Evolutionary conservation across 2,113 vertebrate species (phyloP).

Genomic region (Pseudonaja textilis): DNA sequence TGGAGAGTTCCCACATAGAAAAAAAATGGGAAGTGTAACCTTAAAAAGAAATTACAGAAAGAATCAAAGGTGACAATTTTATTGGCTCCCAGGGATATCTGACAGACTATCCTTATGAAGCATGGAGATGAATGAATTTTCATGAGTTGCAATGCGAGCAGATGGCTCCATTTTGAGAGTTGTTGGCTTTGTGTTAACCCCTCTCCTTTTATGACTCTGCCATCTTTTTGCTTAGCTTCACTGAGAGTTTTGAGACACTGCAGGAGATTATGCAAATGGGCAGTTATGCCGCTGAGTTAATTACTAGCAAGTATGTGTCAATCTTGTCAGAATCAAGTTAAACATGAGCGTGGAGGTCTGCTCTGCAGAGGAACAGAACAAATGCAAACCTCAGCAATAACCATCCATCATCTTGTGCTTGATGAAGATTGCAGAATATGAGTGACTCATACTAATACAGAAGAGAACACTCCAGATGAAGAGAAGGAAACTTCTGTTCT

Average conservation of each 20-base stretch:
- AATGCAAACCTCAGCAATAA: not conserved
- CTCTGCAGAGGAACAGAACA: not conserved
- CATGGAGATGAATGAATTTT: not conserved
- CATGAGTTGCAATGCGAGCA: not conserved
- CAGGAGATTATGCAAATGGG: not conserved
- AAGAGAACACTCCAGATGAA: not conserved
- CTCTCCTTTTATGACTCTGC: not conserved
- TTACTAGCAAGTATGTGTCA: not conserved
- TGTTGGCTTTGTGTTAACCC: not conserved
- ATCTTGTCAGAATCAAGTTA: conserved; percentile 18
- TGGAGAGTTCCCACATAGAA: conserved; percentile 9
- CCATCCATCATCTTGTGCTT: not conserved
- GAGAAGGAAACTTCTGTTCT: not conserved
- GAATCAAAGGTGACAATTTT: conserved; percentile 14
- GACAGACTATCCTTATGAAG: not conserved
- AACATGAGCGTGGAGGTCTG: not conserved
- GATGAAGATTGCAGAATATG: not conserved
- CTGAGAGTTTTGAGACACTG: not conserved
- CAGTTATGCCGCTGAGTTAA: conserved; percentile 12
- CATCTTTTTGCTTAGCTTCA: conserved; percentile 3
- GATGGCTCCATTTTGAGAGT: not conserved
- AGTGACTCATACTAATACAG: not conserved
- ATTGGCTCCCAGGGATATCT: conserved; percentile 10
- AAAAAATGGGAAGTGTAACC: conserved; percentile 24
- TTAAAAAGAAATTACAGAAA: conserved; percentile 32